These are phyloP conservation scores for Platichthys flesus DNA, from an alignment of 2,113 vertebrate genomes.

Conservation along the genomic window DNA sequence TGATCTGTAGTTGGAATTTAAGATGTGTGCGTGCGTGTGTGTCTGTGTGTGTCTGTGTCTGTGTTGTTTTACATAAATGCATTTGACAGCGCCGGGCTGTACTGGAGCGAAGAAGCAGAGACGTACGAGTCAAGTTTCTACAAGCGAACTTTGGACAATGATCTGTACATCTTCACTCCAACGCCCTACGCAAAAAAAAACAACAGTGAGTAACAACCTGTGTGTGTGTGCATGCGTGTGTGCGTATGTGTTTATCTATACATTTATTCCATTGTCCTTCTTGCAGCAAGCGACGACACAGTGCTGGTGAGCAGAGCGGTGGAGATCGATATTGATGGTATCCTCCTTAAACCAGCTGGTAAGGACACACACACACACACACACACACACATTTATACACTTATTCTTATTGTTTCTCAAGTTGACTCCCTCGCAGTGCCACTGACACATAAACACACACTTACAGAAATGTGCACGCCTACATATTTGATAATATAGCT, in stretches of 20 bases:
- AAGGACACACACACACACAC: conserved; percentile 42
- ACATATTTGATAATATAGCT: conserved; percentile 4
- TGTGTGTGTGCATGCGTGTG: neutral
- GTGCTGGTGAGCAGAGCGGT: conserved; percentile 95
- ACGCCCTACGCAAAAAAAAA: conserved; percentile 74
- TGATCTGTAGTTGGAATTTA: neutral
- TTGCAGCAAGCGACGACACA: conserved; percentile 83
- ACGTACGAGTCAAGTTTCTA: conserved; percentile 97
- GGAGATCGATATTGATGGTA: conserved; percentile 85
- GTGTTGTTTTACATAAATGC: conserved; percentile 21
- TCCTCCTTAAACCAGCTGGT: conserved; percentile 94
- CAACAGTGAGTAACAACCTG: conserved; percentile 84
- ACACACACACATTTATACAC: conserved; percentile 8
- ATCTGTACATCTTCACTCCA: conserved; percentile 93
- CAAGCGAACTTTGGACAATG: conserved; percentile 94
- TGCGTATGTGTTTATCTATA: neutral
- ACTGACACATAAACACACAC: conserved; percentile 35
- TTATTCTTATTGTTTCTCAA: conserved; percentile 13
- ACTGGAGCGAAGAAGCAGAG: conserved; percentile 92
- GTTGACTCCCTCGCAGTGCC: conserved; percentile 7
- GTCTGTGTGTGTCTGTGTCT: conserved; percentile 7
- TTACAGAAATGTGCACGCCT: conserved; percentile 7
- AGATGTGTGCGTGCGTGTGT: neutral
- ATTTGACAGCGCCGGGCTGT: conserved; percentile 82
- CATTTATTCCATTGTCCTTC: conserved; percentile 7